These are phyloP conservation scores for Apostichopus parvimensis DNA, from an alignment of 35 echinoderm and acorn worm species.

Conservation along the genomic window DNA sequence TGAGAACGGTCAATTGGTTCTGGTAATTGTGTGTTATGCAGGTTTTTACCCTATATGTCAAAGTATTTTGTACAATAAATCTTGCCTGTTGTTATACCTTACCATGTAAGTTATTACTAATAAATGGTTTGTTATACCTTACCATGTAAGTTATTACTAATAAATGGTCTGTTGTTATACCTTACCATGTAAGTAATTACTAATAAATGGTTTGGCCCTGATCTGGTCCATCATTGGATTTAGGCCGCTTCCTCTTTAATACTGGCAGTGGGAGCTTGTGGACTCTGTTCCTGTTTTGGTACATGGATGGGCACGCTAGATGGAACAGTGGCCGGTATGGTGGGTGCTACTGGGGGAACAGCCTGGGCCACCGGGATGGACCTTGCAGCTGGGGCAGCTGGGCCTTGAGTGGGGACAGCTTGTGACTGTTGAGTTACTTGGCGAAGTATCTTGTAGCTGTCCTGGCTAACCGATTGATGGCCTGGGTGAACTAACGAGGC, in stretches of 20 bases:
- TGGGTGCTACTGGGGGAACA: background rate
- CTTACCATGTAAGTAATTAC: no score
- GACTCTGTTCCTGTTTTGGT: constrained; percentile 49
- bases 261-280: background rate
- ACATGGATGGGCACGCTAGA: constrained; percentile 52
- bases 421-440: constrained; percentile 37
- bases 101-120: no score
- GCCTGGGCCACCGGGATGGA: constrained; percentile 2
- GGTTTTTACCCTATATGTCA: no score
- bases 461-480: constrained; percentile 27
- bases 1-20: no score
- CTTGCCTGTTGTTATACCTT: no score
- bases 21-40: no score
- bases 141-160: no score
- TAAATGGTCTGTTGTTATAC: no score
- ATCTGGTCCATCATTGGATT: background rate
- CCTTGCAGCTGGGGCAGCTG: constrained; percentile 23
- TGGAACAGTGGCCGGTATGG: constrained; percentile 24
- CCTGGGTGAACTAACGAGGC: constrained; percentile 2
- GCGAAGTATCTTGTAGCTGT: constrained; percentile 39
- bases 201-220: no score
- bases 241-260: constrained; percentile 27
- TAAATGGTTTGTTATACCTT: no score
- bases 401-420: constrained; percentile 13
- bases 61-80: no score